Conservation (phyloP, 2,888 invertebrate genomes). For the Augiades crinisus region DNA sequence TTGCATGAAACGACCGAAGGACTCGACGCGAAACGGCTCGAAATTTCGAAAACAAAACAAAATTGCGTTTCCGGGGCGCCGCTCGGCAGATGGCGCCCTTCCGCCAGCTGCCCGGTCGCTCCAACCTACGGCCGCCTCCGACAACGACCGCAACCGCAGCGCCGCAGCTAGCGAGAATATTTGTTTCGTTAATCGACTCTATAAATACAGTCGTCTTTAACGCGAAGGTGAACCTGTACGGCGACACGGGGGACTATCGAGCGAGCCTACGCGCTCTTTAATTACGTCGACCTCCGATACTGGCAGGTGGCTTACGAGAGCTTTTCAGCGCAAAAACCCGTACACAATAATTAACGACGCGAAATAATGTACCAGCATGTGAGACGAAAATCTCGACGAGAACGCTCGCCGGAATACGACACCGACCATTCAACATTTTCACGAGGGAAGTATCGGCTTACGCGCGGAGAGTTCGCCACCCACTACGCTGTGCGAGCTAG, state of each 20-base stretch:
- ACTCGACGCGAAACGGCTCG: conserved; percentile 13
- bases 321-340: conserved; percentile 56
- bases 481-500: conserved; percentile 49
- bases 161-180: conserved; percentile 27
- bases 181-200: conserved; percentile 37
- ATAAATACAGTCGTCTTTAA: conserved; percentile 33
- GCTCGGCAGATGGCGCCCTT: conserved; percentile 76
- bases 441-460: conserved; percentile 78
- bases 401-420: conserved; percentile 68
- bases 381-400: conserved; percentile 74
- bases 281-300: conserved; percentile 57
- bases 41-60: conserved; percentile 61
- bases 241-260: conserved; percentile 40
- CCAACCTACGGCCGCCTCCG: conserved; percentile 47
- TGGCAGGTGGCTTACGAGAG: conserved; percentile 74
- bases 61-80: conserved; percentile 70
- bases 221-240: conserved; percentile 61
- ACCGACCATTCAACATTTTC: conserved; percentile 76
- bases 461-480: conserved; percentile 59
- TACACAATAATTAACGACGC: conserved; percentile 77
- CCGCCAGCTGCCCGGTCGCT: conserved; percentile 71
- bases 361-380: conserved; percentile 79
- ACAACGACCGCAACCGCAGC: conserved; percentile 26
- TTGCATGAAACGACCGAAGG: conserved; percentile 28
- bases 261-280: conserved; percentile 57